These are phyloP conservation scores for Astyanax mexicanus DNA, from an alignment of 2,797 vertebrate genomes.

Conservation along the genomic window DNA sequence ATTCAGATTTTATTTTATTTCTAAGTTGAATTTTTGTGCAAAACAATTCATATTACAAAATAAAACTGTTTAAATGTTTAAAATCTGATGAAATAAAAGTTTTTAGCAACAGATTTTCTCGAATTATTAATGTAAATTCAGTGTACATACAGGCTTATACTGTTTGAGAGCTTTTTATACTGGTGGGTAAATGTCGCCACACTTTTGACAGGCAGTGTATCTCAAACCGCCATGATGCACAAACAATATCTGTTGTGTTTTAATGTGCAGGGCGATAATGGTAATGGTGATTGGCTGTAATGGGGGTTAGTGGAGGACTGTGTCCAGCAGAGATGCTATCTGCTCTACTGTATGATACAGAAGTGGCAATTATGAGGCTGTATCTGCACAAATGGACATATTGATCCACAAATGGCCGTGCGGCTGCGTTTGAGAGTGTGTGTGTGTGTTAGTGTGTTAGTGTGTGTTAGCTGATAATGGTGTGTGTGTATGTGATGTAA, in stretches of 20 bases:
- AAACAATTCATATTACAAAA: no score
- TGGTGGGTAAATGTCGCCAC: no score
- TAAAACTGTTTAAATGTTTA: no score
- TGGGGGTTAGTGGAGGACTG: slow-evolving; percentile 28
- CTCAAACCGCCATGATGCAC: neutral
- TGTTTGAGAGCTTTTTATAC: no score
- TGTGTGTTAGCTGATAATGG: no score
- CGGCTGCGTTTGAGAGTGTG: slow-evolving; percentile 2
- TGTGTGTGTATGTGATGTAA: neutral
- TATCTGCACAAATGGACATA: neutral
- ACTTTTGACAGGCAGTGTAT: neutral
- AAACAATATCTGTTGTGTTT: slow-evolving; percentile 4
- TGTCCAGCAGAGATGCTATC: slow-evolving; percentile 33
- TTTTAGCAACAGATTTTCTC: no score
- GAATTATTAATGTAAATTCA: no score
- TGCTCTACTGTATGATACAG: slow-evolving; percentile 37
- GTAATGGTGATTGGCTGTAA: slow-evolving; percentile 39
- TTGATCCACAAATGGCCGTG: slow-evolving; percentile 15
- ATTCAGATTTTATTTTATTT: no score
- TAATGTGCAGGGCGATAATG: slow-evolving; percentile 25
- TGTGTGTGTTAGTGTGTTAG: neutral
- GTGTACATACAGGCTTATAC: no score
- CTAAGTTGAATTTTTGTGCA: no score
- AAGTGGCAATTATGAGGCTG: slow-evolving; percentile 23
- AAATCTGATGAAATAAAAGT: no score